Evolutionary conservation across 2,113 vertebrate species (phyloP), one percentile per base, ranked within the genome.

Genomic region (Aldabrachelys gigantea): DNA sequence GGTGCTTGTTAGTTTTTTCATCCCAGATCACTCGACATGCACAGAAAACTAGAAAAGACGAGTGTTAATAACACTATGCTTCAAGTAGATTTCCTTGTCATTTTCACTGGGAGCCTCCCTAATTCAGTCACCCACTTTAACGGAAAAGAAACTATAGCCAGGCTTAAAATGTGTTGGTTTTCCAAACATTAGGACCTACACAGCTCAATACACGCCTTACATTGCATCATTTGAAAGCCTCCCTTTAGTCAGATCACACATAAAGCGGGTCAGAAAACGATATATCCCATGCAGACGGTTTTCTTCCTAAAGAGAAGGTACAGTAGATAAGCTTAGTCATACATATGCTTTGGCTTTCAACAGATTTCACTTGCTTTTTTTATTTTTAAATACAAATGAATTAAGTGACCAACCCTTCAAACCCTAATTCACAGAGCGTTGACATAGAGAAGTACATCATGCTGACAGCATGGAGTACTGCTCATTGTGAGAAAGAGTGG

Each of bases 1-100:
- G 97, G 97, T 95, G 98, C 99, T 99, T 99, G 99, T 99, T 99
- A 99, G 98, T 98, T 98, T 98, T 72, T 98, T 98, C 97, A 98
- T 98, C 97, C 96, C 89, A 95, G 98, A 98, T 98, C 98, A 98
- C 94, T 98, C 94, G 96, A 97, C 91, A 88, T 94, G 96, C 97
- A 97, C 95, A 95, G 88, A 96, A 95, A 96, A 96, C 97, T 97
- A 97, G 95, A 97, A 97, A 94, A 96, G 92, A 95, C 0, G 89
- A 94, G 7, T 79, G 95, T 92, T 98, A 97, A 98, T 97, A 92
- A 96, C 90, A 79, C 94, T 78, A 24, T 47, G 47, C 53, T 83
- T 95, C 90, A 93, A 93, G 85, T 79, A 94, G 94, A 94, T 91
- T 91, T 59, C 96, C 84, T 94, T 95, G 86, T 93, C 94, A 91